phyloP scores from a whole-genome alignment of 2,797 vertebrate species.

The Nothura maculosa region DNA sequence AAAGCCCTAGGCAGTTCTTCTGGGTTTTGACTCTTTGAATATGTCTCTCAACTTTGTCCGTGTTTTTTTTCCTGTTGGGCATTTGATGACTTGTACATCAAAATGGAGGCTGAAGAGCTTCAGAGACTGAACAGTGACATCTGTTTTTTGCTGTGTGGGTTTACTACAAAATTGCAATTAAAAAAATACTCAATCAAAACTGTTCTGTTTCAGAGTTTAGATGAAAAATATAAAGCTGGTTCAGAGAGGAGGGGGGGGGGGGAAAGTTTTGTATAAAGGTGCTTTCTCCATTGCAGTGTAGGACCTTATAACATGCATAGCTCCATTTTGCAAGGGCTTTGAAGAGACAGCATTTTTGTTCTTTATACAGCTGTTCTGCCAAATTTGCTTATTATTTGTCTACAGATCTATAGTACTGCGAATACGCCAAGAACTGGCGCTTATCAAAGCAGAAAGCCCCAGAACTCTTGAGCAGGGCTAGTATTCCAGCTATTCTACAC shows the following conservation, averaged over 20 bases:
- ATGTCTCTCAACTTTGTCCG: not conserved
- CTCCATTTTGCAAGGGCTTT: not conserved
- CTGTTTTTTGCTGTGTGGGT: not conserved
- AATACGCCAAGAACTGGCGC: not conserved
- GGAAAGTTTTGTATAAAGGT: not conserved
- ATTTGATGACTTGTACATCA: not conserved
- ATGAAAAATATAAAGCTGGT: not conserved
- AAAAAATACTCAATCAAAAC: not conserved
- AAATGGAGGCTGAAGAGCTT: not conserved
- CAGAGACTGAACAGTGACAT: not conserved
- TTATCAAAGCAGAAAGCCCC: not conserved
- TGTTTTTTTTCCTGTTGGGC: not conserved
- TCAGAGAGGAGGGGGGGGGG: not conserved
- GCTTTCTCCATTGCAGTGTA: not conserved
- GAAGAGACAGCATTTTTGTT: not conserved
- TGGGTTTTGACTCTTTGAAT: not conserved
- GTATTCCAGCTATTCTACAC: not conserved
- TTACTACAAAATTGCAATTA: not conserved
- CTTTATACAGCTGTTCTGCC: not conserved
- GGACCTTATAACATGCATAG: not conserved
- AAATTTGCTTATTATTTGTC: fast-evolving
- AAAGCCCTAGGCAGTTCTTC: not conserved
- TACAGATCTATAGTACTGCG: not conserved
- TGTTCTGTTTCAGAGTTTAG: not conserved
- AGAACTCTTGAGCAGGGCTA: not conserved